phyloP scores from a whole-genome alignment of 2,888 invertebrate species.

The Troides helena region DNA sequence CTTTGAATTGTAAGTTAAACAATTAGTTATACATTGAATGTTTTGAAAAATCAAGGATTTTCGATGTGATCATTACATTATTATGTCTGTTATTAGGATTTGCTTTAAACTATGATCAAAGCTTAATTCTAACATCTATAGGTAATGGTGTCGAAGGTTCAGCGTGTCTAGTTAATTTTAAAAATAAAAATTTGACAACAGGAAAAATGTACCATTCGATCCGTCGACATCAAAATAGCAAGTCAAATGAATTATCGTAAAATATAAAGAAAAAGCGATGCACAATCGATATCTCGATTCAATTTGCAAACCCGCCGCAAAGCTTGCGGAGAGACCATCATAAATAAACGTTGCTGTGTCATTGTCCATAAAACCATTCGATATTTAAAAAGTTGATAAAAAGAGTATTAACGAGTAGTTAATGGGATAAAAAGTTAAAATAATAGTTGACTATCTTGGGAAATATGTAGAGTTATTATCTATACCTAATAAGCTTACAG shows the following conservation, averaged over 20 bases:
- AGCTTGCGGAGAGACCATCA: conserved; percentile 52
- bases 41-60: background rate
- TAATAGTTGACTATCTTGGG: no score
- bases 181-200: conserved; percentile 45
- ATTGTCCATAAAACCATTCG: no score
- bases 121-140: conserved; percentile 30
- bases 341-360: background rate
- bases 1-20: no score
- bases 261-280: conserved; percentile 38
- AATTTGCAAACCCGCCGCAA: conserved; percentile 19
- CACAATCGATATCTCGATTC: conserved; percentile 32
- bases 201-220: conserved; percentile 44
- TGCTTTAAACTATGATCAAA: conserved; percentile 5
- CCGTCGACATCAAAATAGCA: conserved; percentile 72
- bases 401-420: no score
- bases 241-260: conserved; percentile 77
- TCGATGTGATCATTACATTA: background rate
- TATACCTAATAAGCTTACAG: no score
- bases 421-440: no score
- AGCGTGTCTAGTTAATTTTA: conserved; percentile 31
- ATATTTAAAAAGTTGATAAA: no score
- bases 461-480: no score
- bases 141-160: conserved; percentile 64
- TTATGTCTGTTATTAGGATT: background rate
- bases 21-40: background rate